Conservation (phyloP, 64 coral and sea anemone species). For the Pachyseris speciosa region DNA sequence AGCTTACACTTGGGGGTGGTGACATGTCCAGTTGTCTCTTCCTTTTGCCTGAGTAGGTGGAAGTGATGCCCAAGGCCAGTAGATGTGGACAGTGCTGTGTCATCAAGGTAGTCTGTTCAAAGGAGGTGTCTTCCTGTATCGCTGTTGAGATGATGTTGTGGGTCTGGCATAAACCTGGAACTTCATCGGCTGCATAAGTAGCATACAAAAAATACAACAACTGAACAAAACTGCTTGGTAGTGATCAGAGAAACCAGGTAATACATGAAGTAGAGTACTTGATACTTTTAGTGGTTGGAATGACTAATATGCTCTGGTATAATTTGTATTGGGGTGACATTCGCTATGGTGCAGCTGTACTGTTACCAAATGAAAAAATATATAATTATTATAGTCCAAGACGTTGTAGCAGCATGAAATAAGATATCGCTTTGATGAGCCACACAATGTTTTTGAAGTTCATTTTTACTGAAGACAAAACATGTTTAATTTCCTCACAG, state of each 20-base stretch:
- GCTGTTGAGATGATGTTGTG: conserved; percentile 89
- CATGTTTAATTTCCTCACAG: too few relatives aligned
- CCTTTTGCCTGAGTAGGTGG: conserved; percentile 46
- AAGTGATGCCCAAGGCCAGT: conserved; percentile 74
- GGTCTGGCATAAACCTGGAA: conserved; percentile 84
- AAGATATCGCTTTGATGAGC: too few relatives aligned
- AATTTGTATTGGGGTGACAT: too few relatives aligned
- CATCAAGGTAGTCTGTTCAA: conserved; percentile 84
- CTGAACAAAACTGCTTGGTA: background rate
- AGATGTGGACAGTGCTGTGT: conserved; percentile 46
- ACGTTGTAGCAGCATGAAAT: too few relatives aligned
- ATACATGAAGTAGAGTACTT: too few relatives aligned
- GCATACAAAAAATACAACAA: background rate
- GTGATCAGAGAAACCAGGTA: background rate
- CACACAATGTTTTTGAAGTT: too few relatives aligned
- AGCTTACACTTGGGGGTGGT: conserved; percentile 66
- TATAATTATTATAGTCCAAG: too few relatives aligned
- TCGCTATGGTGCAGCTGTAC: too few relatives aligned
- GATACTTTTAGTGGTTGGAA: too few relatives aligned
- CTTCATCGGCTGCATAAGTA: conserved; percentile 57
- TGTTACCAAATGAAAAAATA: too few relatives aligned
- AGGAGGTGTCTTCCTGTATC: conserved; percentile 86
- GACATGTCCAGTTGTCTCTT: conserved; percentile 41
- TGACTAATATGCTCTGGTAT: too few relatives aligned
- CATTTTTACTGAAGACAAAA: too few relatives aligned